These are phyloP conservation scores for Spondyliosoma cantharus DNA, from an alignment of 2,797 vertebrate genomes.

Conservation along the genomic window DNA sequence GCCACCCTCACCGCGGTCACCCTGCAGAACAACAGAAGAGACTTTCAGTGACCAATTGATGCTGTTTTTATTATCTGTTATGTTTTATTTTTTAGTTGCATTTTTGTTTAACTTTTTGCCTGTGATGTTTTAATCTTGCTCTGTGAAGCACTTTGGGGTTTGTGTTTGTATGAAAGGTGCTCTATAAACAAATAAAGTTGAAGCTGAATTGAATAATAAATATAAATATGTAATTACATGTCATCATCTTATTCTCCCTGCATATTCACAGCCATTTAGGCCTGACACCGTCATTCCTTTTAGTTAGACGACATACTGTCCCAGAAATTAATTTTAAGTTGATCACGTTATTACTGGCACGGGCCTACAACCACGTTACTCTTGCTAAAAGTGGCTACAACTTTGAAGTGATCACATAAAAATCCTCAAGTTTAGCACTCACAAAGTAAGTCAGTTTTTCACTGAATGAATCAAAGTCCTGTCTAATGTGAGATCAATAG, in stretches of 20 bases:
- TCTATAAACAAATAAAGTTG: too few species aligned
- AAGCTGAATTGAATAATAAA: neutral
- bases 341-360: too few species aligned
- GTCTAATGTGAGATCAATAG: neutral
- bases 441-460: neutral
- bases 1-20: conserved; percentile 94
- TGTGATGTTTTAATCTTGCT: too few species aligned
- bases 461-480: neutral
- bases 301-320: too few species aligned
- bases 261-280: neutral
- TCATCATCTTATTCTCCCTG: neutral
- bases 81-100: neutral
- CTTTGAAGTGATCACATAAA: neutral
- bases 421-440: neutral
- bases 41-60: neutral
- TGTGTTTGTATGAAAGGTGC: too few species aligned
- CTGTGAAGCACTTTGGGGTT: too few species aligned
- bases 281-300: neutral
- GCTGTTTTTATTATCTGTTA: conserved; percentile 1
- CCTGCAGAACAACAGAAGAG: conserved; percentile 79
- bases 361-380: neutral
- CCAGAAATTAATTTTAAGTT: too few species aligned
- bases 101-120: too few species aligned
- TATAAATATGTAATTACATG: neutral
- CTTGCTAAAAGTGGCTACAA: neutral